Percentiles rank a stretch among this genome's conserved stretches.
These are phyloP conservation scores for Drosophila bocqueti DNA, from an alignment of 1,140 invertebrate genomes.

Conservation along the genomic window DNA sequence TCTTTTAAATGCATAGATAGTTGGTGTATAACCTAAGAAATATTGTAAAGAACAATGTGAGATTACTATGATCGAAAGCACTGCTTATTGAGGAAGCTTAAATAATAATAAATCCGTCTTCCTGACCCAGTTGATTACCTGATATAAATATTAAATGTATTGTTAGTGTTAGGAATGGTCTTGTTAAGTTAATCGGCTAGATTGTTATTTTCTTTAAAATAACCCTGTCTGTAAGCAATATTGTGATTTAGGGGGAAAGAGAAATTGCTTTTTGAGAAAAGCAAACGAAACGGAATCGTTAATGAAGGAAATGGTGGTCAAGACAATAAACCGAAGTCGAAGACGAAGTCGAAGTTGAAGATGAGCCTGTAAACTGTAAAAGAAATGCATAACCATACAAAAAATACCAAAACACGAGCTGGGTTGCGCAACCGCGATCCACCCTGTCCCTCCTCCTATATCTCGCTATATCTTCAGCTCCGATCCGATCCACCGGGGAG, in stretches of 20 bases:
- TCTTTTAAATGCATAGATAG: neutral
- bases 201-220: neutral
- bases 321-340: slow-evolving; percentile 44
- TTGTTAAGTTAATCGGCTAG: neutral
- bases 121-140: neutral
- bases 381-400: slow-evolving; percentile 81
- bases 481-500: slow-evolving; percentile 29
- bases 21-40: neutral
- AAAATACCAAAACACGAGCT: slow-evolving; percentile 45
- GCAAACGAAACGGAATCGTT: slow-evolving; percentile 68
- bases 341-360: slow-evolving; percentile 46
- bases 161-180: too few species aligned
- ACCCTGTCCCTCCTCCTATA: slow-evolving; percentile 32
- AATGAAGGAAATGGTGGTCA: slow-evolving; percentile 77
- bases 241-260: slow-evolving; percentile 38
- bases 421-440: slow-evolving; percentile 26
- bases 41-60: neutral
- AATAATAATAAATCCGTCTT: neutral
- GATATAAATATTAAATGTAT: neutral
- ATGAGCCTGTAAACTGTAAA: slow-evolving; percentile 75
- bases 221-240: neutral
- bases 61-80: neutral
- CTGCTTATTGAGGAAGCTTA: neutral
- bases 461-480: slow-evolving; percentile 37
- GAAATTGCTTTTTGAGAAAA: slow-evolving; percentile 66